These are phyloP conservation scores for Sphaerophoria rueppellii DNA, from an alignment of 2,888 invertebrate genomes.

Conservation along the genomic window DNA sequence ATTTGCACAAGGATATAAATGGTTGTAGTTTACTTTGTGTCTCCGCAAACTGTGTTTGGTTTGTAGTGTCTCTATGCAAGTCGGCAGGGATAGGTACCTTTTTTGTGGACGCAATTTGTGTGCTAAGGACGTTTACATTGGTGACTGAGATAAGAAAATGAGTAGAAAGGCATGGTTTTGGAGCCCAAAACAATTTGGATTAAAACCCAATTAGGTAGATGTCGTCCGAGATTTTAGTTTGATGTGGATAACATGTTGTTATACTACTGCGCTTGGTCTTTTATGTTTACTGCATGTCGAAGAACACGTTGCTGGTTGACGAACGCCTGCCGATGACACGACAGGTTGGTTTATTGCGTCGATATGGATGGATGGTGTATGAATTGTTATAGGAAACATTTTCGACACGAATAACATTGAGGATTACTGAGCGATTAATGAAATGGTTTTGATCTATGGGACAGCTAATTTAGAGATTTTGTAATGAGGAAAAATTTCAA, in stretches of 20 bases:
- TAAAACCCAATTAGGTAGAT: constrained; percentile 51
- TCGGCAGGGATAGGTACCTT: constrained; percentile 44
- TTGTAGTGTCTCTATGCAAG: constrained; percentile 17
- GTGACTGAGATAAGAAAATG: constrained; percentile 1
- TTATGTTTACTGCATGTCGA: too few relatives aligned
- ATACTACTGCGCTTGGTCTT: too few relatives aligned
- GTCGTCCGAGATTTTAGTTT: constrained; percentile 45
- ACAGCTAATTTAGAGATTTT: too few relatives aligned
- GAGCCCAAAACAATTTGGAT: constrained; percentile 53
- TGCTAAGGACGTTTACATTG: constrained; percentile 25
- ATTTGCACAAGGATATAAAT: constrained; percentile 68
- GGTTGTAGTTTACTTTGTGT: constrained; percentile 54
- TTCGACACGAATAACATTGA: too few relatives aligned
- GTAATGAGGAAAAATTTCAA: too few relatives aligned
- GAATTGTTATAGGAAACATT: too few relatives aligned
- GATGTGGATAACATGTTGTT: neutral
- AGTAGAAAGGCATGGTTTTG: constrained; percentile 16
- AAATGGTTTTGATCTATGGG: too few relatives aligned
- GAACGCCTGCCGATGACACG: too few relatives aligned
- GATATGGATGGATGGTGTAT: too few relatives aligned
- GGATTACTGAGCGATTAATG: too few relatives aligned
- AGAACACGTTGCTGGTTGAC: too few relatives aligned
- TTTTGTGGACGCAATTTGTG: constrained; percentile 19
- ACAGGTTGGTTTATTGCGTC: too few relatives aligned
- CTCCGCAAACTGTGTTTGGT: constrained; percentile 57